Conservation (phyloP, 2,888 invertebrate genomes). For the Stictocephala bisonia region DNA sequence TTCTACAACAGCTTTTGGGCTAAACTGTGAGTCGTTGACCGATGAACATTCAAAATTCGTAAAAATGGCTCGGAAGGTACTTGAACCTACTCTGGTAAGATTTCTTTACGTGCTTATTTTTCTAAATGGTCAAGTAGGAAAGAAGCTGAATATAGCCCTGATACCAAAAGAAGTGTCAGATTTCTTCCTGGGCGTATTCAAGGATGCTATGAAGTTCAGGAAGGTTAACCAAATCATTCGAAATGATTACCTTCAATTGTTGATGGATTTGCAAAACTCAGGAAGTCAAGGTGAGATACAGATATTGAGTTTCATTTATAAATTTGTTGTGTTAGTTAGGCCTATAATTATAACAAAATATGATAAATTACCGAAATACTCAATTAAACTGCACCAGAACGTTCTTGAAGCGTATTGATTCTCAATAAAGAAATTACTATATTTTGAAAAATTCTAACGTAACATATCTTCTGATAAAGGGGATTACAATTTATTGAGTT, state of each 20-base stretch:
- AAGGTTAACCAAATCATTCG: conserved; percentile 49
- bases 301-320: too few species aligned
- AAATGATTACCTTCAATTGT: conserved; percentile 65
- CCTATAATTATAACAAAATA: too few species aligned
- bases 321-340: too few species aligned
- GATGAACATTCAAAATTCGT: conserved; percentile 70
- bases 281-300: too few species aligned
- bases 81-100: conserved; percentile 18
- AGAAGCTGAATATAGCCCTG: background rate
- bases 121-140: background rate
- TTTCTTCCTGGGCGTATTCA: conserved; percentile 65
- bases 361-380: too few species aligned
- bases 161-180: conserved; percentile 51
- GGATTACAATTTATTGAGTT: too few species aligned
- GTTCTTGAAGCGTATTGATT: too few species aligned
- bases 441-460: too few species aligned
- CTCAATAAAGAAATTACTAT: too few species aligned
- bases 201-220: conserved; percentile 36
- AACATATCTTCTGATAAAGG: too few species aligned
- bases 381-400: too few species aligned
- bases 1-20: conserved; percentile 60
- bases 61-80: conserved; percentile 47
- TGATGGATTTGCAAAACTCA: conserved; percentile 67
- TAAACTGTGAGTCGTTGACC: conserved; percentile 71
- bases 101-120: background rate